A percentile compares a stretch with the other conserved stretches of the same genome.
phyloP scores from a whole-genome alignment of 2,113 vertebrate species.

The Anarrhichthys ocellatus region DNA sequence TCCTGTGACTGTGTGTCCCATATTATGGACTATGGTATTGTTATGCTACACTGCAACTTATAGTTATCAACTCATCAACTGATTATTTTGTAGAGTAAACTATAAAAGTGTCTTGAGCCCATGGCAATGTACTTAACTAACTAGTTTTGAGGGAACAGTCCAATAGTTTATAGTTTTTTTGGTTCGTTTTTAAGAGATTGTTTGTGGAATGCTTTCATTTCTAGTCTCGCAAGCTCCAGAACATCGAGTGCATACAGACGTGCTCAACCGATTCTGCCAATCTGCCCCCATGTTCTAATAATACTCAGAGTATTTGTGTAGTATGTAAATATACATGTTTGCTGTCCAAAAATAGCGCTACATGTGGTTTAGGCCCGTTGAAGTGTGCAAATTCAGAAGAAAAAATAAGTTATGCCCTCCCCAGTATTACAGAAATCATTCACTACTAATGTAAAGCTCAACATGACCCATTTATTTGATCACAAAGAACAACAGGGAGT shows the following conservation, averaged over 20 bases:
- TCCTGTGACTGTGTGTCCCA: not conserved
- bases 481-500: not conserved
- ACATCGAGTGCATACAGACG: not conserved
- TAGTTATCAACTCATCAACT: not conserved
- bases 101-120: not conserved
- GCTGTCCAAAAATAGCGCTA: not conserved
- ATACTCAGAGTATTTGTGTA: not conserved
- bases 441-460: not conserved
- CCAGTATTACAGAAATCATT: conserved; percentile 5
- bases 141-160: too few relatives aligned
- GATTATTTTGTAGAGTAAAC: not conserved
- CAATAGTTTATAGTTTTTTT: too few relatives aligned
- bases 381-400: not conserved
- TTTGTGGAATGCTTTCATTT: too few relatives aligned
- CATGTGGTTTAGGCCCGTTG: not conserved
- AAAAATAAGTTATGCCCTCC: not conserved
- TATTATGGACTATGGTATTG: not conserved
- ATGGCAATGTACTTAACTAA: too few relatives aligned
- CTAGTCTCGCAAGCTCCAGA: not conserved
- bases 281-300: not conserved
- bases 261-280: not conserved
- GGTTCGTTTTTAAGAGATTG: too few relatives aligned
- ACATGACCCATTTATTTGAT: conserved; percentile 10
- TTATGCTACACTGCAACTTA: not conserved
- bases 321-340: not conserved